These are phyloP conservation scores for Sceloporus tristichus DNA, from an alignment of 2,113 vertebrate genomes.

Conservation along the genomic window DNA sequence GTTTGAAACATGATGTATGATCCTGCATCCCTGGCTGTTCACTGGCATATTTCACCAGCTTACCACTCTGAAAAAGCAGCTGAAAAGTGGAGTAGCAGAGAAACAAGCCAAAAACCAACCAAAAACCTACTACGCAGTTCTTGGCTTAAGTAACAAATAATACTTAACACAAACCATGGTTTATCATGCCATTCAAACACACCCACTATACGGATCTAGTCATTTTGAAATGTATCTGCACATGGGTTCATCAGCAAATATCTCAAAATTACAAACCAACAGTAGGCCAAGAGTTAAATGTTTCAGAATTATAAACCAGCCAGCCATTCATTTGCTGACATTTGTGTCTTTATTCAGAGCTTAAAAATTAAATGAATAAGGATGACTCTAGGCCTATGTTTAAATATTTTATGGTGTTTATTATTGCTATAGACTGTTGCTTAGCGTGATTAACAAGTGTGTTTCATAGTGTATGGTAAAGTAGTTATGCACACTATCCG, in stretches of 20 bases:
- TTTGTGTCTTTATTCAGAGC: not conserved
- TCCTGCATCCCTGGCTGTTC: not conserved
- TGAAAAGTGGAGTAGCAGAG: not conserved
- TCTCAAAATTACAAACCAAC: not conserved
- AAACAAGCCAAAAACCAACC: not conserved
- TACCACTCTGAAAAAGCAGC: not conserved
- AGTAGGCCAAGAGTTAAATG: not conserved
- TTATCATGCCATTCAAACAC: no score
- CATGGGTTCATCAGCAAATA: no score
- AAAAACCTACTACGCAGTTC: not conserved
- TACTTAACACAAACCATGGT: no score
- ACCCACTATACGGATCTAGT: not conserved
- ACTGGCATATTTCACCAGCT: not conserved
- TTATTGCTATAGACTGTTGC: not conserved
- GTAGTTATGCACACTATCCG: not conserved
- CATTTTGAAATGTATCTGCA: not conserved
- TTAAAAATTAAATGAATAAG: not conserved
- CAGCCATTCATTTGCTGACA: not conserved
- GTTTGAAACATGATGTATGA: not conserved
- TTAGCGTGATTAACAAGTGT: not conserved
- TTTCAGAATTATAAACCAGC: not conserved
- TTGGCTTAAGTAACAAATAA: not conserved
- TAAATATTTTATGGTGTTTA: not conserved
- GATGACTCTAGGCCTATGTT: not conserved
- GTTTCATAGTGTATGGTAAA: not conserved